Percentiles rank a stretch among this genome's conserved stretches.
These are phyloP conservation scores for Diarsia brunnea DNA, from an alignment of 2,888 invertebrate genomes.

Conservation along the genomic window DNA sequence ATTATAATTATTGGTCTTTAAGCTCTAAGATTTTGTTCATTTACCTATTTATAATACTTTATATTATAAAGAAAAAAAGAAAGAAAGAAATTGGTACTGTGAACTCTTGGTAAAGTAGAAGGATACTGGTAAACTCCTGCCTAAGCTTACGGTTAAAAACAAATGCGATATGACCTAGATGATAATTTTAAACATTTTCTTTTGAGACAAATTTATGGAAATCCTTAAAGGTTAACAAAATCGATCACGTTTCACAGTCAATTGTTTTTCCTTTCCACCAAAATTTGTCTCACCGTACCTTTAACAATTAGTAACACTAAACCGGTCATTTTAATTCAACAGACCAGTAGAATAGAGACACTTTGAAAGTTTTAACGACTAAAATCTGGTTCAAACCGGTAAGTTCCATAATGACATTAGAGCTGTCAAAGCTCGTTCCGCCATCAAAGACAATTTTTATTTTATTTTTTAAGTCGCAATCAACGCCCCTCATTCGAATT, in stretches of 20 bases:
- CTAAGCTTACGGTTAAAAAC: not conserved
- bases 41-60: too few species aligned
- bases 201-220: not conserved
- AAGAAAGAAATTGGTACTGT: too few species aligned
- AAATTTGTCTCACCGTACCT: constrained; percentile 12
- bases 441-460: constrained; percentile 34
- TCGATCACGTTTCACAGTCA: not conserved
- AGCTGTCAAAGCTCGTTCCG: constrained; percentile 45
- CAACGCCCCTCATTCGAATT: constrained; percentile 38
- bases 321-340: constrained; percentile 23
- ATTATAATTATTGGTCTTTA: not conserved
- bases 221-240: constrained; percentile 5
- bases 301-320: constrained; percentile 47
- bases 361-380: constrained; percentile 60
- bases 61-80: too few species aligned
- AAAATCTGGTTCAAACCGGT: constrained; percentile 51
- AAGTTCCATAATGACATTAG: constrained; percentile 52
- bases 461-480: constrained; percentile 38
- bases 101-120: not conserved
- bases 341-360: constrained; percentile 8
- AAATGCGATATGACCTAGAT: not conserved
- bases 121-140: not conserved
- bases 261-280: not conserved
- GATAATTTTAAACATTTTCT: not conserved
- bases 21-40: not conserved